Base-by-base conservation (phyloP, 2,797 vertebrate genomes). In the Enteromius fasciolatus region DNA sequence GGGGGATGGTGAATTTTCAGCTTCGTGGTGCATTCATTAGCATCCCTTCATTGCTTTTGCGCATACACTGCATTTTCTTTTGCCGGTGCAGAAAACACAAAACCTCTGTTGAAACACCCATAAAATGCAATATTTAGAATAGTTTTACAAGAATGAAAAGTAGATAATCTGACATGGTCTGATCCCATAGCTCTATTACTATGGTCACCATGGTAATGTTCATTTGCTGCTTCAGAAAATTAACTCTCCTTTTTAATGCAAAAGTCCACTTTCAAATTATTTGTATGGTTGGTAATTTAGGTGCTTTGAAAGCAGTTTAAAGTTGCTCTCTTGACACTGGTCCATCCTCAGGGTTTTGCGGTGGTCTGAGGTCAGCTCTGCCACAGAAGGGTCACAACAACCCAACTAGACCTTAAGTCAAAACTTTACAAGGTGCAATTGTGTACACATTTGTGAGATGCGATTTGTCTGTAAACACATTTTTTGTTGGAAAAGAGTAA, bases 361-460 rank as follows among this genome's bases (percentile, higher is more conserved):
- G 25, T 50, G 28, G 48, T n/a, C 66, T 36, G 66, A 84, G 87
- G 87, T 92, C 87, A 92, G 81, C 85, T 90, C 88, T 52, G 59
- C 63, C 70, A 63, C 85, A 54, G 69, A 9, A 46, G 77, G 89
- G 88, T 87, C 85, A 73, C 39, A 59, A 70, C 50, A 46, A 44
- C 12, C 3, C 50, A 18, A 41, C 20, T 5, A 33, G 10, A 36
- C 12, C 11, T 8, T 31, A 23, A 23, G 12, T 23, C 31, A 74
- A 54, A 54, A 18, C 17, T 50, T 72, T 33, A 52, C 5, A 1
- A 52, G 11, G 17, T 33, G 17, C 4, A 31, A 20, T 33, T 72
- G 31, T 5, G 0, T 20, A 31, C 25, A 23, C 10, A 23, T 23
- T 11, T 23, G 52, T 4, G 9, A 23, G 3, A 54, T n/a, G 20